Base-by-base conservation (phyloP, 1,140 invertebrate species). In the Pantala flavescens region DNA sequence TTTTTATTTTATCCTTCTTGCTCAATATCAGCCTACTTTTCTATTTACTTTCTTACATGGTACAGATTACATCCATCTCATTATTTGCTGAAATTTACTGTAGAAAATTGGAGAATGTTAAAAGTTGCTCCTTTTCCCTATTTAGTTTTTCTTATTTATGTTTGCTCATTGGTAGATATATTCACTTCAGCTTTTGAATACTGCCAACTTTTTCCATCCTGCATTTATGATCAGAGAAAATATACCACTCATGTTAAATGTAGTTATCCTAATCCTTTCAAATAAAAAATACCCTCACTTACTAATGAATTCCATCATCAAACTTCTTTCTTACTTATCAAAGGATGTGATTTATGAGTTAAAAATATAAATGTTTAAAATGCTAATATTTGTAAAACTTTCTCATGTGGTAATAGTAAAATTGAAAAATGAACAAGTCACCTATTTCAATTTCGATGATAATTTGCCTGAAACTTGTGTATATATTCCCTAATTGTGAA, bases 381-480 rank as follows among this genome's bases (percentile, higher is more conserved):
- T 23, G 73, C 49, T 63, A 63, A 63, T 63, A 63, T 14, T 63
- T 63, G 49, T 63, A 63, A 63, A 14, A 36, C 28, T 36, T 63
- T 63, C n/a, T 63, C 49, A 63, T 24, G 36, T 42, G 73, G 55
- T 74, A 24, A 70, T 19, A 28, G 21, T 28, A 55, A 24, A 73
- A 1, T 21, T 63, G 28, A 36, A 36, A 36, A 9, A 5, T 71
- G 24, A 23, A 71, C 71, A 21, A 73, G 72, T 74, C 23, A 43
- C 21, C 70, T 72, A 28, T 72, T 49, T 24, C 72, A 19, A 43
- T 24, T 42, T 63, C 21, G 24, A 72, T 72, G 71, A 73, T 43
- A 73, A 36, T 73, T 73, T 73, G 23, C 36, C 72, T 49, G 21
- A 24, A 21, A 73, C 49, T 63, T 63, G 5, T 43, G 19, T 42